Percentiles rank a stretch among this genome's conserved stretches.
Conservation (phyloP, 2,113 vertebrate species). For the Bubo blakistoni region DNA sequence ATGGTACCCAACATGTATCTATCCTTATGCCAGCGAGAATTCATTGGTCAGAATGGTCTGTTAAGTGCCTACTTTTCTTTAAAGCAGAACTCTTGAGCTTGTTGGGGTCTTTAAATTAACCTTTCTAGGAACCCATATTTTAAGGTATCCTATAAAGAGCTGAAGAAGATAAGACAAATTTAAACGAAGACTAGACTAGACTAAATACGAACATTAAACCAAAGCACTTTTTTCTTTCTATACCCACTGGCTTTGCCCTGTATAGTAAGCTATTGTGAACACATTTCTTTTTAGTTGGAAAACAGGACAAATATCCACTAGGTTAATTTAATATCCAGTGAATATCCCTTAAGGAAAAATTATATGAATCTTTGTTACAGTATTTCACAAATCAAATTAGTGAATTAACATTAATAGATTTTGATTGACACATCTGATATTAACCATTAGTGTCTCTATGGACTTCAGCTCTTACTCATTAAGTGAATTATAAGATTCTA, state of each 20-base stretch:
- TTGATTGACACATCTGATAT: constrained; percentile 55
- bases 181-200: background rate
- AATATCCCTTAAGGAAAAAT: constrained; percentile 60
- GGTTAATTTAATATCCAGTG: constrained; percentile 40
- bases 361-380: constrained; percentile 45
- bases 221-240: background rate
- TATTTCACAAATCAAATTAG: constrained; percentile 65
- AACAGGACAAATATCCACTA: constrained; percentile 27
- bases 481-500: constrained; percentile 28
- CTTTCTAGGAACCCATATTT: background rate
- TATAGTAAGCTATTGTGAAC: background rate
- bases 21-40: background rate
- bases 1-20: background rate
- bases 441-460: constrained; percentile 28
- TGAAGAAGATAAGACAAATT: background rate
- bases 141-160: background rate
- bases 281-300: background rate
- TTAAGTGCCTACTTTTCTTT: background rate
- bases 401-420: constrained; percentile 41
- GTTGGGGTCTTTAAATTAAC: background rate
- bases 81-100: background rate
- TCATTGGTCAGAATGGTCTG: background rate
- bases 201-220: background rate
- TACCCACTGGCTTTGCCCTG: background rate
- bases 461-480: background rate